Percentiles rank a stretch among this genome's conserved stretches.
Evolutionary conservation across 2,113 vertebrate genomes (phyloP).

Genomic region (Ceratotherium simum): DNA sequence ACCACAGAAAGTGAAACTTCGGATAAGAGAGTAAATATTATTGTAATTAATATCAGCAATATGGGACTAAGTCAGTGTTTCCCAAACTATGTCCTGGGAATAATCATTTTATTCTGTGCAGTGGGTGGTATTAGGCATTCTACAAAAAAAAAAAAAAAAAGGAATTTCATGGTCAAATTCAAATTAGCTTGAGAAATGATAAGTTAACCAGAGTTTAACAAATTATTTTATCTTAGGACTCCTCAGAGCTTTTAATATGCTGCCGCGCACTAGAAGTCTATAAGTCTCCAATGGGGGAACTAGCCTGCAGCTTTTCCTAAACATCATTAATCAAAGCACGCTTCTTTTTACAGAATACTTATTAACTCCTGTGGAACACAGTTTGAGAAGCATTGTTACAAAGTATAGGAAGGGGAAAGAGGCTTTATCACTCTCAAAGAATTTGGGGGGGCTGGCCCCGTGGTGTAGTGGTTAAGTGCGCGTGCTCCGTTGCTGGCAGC

Average conservation of each 20-base stretch:
- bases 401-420: background rate
- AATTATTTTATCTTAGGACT: background rate
- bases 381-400: background rate
- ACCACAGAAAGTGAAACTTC: too few species aligned
- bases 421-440: background rate
- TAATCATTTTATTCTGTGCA: background rate
- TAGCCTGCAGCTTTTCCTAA: background rate
- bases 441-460: background rate
- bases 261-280: fast-evolving
- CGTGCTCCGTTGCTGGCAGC: too few species aligned
- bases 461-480: too few species aligned
- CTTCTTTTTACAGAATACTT: background rate
- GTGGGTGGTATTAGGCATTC: background rate
- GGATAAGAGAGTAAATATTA: too few species aligned
- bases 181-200: background rate
- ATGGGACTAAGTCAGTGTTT: background rate
- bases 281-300: background rate
- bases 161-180: background rate
- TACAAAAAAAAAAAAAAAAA: background rate
- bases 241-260: background rate
- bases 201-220: background rate
- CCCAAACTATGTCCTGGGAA: background rate
- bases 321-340: background rate
- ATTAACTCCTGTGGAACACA: background rate
- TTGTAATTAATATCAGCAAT: background rate